phyloP scores from a whole-genome alignment of 2,797 vertebrate species.

The Pelochelys cantorii region DNA sequence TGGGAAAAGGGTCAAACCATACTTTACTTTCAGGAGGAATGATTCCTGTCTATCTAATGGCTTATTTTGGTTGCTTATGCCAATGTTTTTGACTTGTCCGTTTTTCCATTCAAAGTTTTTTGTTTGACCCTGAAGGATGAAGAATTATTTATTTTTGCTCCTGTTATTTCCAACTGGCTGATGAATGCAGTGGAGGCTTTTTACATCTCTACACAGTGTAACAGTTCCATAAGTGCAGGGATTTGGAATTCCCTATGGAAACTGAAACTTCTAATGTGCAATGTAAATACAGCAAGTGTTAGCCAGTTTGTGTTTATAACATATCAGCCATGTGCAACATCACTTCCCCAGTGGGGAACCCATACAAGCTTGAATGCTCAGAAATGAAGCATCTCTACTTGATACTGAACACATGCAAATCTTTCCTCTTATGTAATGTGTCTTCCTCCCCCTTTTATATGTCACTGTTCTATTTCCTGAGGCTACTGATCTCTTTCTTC shows the following conservation, averaged over 20 bases:
- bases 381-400: slow-evolving; percentile 24
- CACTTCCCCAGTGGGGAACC: slow-evolving; percentile 12
- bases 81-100: neutral
- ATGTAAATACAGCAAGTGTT: slow-evolving; percentile 52
- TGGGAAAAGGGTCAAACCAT: neutral
- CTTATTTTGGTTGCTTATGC: slow-evolving; percentile 25
- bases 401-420: slow-evolving; percentile 23
- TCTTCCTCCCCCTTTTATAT: slow-evolving; percentile 5
- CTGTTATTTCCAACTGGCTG: slow-evolving; percentile 9
- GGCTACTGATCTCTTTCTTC: slow-evolving; percentile 35
- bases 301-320: slow-evolving; percentile 53
- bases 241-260: slow-evolving; percentile 58
- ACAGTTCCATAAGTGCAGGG: neutral
- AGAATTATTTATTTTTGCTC: neutral
- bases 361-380: slow-evolving; percentile 36
- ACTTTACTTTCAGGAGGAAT: neutral
- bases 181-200: neutral
- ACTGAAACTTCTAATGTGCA: slow-evolving; percentile 28
- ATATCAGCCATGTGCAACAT: slow-evolving; percentile 32
- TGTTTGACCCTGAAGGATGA: neutral
- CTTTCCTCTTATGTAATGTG: slow-evolving; percentile 13
- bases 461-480: slow-evolving; percentile 50
- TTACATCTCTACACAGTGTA: slow-evolving; percentile 25
- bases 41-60: neutral
- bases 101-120: neutral